Conservation (phyloP, 2,888 invertebrate species). For the Griposia aprilina region DNA sequence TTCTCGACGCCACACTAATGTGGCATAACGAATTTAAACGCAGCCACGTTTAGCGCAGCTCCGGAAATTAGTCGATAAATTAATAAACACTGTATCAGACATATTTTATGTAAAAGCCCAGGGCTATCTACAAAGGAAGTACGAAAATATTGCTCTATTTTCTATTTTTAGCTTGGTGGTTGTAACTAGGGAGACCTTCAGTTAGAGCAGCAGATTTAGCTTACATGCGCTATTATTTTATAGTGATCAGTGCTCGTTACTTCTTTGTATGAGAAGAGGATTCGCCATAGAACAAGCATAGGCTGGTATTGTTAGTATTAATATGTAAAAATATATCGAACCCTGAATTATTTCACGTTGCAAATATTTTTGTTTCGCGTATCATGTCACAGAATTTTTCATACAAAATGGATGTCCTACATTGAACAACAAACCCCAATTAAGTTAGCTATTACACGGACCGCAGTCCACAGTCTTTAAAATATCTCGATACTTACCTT, state of each 20-base stretch:
- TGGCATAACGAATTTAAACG: constrained; percentile 32
- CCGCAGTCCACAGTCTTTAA: background rate
- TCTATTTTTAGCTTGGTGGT: background rate
- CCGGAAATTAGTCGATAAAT: constrained; percentile 55
- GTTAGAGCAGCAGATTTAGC: background rate
- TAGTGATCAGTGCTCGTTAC: background rate
- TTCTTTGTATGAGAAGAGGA: background rate
- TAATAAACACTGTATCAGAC: constrained; percentile 47
- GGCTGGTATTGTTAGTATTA: background rate
- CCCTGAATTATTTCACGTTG: background rate
- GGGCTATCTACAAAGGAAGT: constrained; percentile 14
- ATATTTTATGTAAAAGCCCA: constrained; percentile 21
- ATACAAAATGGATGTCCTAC: background rate
- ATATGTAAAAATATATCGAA: background rate
- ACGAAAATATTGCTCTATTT: constrained; percentile 20
- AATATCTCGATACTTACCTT: background rate
- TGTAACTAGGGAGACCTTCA: background rate
- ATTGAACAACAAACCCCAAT: background rate
- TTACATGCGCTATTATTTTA: background rate
- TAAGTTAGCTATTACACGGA: background rate
- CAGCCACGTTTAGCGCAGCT: constrained; percentile 37
- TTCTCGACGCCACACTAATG: constrained; percentile 34
- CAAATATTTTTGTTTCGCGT: background rate
- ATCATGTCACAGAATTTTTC: background rate
- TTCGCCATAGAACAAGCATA: background rate